Evolutionary conservation across 1,140 invertebrate species (phyloP).

Genomic region (Octopus bimaculoides): DNA sequence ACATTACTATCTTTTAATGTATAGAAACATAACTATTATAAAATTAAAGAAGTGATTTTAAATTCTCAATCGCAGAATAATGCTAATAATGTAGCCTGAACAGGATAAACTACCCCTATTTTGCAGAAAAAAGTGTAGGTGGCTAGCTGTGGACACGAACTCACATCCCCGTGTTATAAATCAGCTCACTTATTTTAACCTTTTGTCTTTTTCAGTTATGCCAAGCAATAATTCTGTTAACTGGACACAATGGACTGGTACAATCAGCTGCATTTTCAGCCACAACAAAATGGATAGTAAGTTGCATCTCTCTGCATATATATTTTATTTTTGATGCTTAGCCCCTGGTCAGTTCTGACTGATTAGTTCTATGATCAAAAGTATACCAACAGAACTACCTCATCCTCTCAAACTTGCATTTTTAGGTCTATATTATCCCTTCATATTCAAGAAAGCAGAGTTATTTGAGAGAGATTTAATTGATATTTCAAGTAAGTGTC

Average conservation of each 20-base stretch:
- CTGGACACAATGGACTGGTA: slow-evolving; percentile 46
- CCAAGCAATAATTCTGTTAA: slow-evolving; percentile 35
- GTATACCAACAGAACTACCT: background rate
- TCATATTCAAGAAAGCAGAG: no score
- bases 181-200: slow-evolving; percentile 2
- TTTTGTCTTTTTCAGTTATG: slow-evolving; percentile 39
- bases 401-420: background rate
- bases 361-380: background rate
- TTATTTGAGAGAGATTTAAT: no score
- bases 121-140: background rate
- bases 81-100: no score
- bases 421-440: background rate
- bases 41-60: no score
- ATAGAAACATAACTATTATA: background rate
- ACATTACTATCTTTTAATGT: no score
- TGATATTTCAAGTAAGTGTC: no score
- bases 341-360: background rate
- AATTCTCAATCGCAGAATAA: no score
- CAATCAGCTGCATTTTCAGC: slow-evolving; percentile 50
- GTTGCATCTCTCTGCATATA: slow-evolving; percentile 18
- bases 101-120: no score
- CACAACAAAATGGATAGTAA: slow-evolving; percentile 40
- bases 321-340: background rate
- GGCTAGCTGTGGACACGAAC: background rate
- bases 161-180: background rate